These are phyloP conservation scores for Tholera decimalis DNA, from an alignment of 2,888 invertebrate species.

Conservation along the genomic window DNA sequence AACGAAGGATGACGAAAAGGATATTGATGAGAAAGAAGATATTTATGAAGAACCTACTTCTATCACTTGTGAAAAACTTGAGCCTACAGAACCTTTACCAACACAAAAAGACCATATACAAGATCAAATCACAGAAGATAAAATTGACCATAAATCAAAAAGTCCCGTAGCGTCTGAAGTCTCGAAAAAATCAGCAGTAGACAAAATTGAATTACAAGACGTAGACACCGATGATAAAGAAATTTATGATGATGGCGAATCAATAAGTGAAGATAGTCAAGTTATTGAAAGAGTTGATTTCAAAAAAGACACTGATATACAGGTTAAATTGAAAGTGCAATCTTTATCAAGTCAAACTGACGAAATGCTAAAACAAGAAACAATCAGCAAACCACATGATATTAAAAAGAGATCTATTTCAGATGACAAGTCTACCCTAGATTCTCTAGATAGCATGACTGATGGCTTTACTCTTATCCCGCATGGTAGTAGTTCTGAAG, in stretches of 20 bases:
- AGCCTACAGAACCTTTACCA: neutral
- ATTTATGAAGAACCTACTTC: constrained; percentile 17
- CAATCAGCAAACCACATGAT: constrained; percentile 55
- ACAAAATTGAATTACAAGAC: constrained; percentile 29
- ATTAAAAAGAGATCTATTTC: constrained; percentile 59
- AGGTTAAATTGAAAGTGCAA: constrained; percentile 56
- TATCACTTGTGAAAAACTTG: neutral
- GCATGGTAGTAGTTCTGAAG: constrained; percentile 85
- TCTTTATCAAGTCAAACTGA: constrained; percentile 68
- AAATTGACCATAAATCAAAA: constrained; percentile 13
- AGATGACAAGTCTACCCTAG: constrained; percentile 58
- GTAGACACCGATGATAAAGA: constrained; percentile 61
- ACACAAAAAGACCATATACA: constrained; percentile 20
- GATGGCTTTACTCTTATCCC: constrained; percentile 72
- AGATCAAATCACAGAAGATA: constrained; percentile 22
- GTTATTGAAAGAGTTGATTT: constrained; percentile 49
- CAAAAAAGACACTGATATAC: constrained; percentile 56
- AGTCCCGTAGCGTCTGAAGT: neutral
- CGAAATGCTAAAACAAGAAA: constrained; percentile 69
- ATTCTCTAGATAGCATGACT: constrained; percentile 71
- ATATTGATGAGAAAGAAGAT: constrained; percentile 68
- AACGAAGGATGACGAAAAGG: constrained; percentile 68
- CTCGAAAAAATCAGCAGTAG: constrained; percentile 5
- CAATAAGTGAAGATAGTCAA: constrained; percentile 68
- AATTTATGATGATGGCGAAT: constrained; percentile 66